phyloP scores from a whole-genome alignment of 2,113 vertebrate species.

The Meles meles region DNA sequence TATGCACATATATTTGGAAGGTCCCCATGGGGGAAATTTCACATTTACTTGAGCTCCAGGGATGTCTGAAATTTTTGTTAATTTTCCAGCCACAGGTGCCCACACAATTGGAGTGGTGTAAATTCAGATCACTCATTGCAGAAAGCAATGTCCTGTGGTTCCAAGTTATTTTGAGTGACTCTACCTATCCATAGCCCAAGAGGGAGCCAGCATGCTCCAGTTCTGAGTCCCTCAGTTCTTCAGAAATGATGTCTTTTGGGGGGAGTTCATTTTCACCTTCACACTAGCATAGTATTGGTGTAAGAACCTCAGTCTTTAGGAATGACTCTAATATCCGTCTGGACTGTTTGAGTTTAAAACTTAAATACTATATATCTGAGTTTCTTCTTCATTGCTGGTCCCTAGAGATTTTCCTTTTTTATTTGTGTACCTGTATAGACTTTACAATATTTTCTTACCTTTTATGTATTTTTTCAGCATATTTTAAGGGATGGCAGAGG shows the following conservation, averaged over 20 bases:
- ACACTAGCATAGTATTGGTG: neutral
- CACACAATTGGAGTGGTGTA: neutral
- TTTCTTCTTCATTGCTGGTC: constrained; percentile 4
- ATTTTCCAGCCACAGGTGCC: neutral
- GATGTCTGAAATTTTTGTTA: neutral
- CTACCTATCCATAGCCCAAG: neutral
- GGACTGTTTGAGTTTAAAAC: constrained; percentile 50
- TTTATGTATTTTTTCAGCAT: neutral
- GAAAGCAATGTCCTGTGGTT: neutral
- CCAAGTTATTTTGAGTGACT: neutral
- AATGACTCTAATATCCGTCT: neutral
- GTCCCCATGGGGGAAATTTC: neutral
- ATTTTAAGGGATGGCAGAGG: neutral
- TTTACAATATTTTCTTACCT: neutral
- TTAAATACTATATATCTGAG: constrained; percentile 8
- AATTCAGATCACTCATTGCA: neutral
- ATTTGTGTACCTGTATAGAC: neutral
- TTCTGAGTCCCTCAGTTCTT: neutral
- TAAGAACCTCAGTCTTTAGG: neutral
- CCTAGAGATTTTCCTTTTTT: neutral
- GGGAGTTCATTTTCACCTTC: constrained; percentile 35
- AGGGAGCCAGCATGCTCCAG: neutral
- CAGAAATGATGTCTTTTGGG: neutral
- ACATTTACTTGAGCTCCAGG: neutral
- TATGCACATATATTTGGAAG: neutral